Conservation (phyloP, 2,113 vertebrate species). For the Psammodynastes pulverulentus region DNA sequence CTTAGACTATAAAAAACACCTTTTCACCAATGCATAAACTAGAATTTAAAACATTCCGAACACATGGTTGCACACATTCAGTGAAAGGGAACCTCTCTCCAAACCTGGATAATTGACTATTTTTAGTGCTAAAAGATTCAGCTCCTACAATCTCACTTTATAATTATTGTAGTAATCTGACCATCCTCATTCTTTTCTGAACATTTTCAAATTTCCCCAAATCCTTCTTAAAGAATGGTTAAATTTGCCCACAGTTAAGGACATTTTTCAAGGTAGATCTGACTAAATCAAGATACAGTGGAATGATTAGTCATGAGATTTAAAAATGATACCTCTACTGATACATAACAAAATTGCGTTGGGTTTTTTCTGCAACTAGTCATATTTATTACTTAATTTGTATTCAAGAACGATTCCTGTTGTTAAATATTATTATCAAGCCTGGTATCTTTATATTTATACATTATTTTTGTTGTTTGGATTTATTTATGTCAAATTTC, state of each 20-base stretch:
- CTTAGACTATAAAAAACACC: neutral
- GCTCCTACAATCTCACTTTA: neutral
- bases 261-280: neutral
- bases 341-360: neutral
- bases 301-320: neutral
- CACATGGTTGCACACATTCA: neutral
- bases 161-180: neutral
- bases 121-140: neutral
- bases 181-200: neutral
- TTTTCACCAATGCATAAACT: neutral
- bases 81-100: neutral
- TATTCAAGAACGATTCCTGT: neutral
- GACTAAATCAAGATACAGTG: neutral
- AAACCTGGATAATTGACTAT: neutral
- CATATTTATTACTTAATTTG: neutral
- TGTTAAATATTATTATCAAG: neutral
- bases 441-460: neutral
- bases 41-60: neutral
- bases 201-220: neutral
- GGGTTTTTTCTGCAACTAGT: neutral
- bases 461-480: neutral
- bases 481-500: neutral
- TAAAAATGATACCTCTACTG: neutral
- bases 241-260: neutral
- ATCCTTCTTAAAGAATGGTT: neutral